Evolutionary conservation across 2,113 vertebrate species (phyloP).

Genomic region (Thinocorus orbignyianus): DNA sequence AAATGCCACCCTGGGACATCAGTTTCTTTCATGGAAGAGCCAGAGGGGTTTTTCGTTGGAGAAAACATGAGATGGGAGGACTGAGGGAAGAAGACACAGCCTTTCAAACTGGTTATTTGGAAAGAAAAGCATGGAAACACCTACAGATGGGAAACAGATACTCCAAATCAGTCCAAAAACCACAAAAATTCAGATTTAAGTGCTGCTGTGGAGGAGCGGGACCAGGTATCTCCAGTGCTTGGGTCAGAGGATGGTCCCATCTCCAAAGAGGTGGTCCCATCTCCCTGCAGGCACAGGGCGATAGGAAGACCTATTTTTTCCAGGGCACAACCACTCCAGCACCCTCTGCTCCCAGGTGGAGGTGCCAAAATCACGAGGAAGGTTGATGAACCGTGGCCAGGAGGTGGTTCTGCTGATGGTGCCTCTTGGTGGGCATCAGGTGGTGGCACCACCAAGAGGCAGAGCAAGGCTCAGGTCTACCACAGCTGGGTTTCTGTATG

Average conservation of each 20-base stretch:
- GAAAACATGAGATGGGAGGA: neutral
- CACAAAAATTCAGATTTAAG: neutral
- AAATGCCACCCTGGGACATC: neutral
- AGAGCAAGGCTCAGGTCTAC: neutral
- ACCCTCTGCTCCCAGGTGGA: neutral
- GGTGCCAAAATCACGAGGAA: neutral
- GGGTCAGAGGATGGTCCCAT: neutral
- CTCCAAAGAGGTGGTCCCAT: neutral
- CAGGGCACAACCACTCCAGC: fast-evolving
- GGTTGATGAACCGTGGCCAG: neutral
- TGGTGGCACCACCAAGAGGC: neutral
- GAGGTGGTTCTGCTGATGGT: neutral
- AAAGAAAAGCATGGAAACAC: neutral
- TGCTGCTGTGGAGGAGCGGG: neutral
- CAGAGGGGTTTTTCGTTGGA: neutral
- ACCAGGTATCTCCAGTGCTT: too few relatives aligned
- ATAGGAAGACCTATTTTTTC: neutral
- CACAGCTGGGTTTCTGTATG: neutral
- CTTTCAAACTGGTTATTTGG: neutral
- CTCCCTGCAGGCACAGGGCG: neutral
- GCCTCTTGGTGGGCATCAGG: neutral
- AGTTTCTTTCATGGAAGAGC: neutral
- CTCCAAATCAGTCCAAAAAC: neutral
- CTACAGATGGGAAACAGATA: neutral
- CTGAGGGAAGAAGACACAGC: neutral